Evolutionary conservation across 1,140 invertebrate genomes (phyloP).

Genomic region (Streblospio benedicti): DNA sequence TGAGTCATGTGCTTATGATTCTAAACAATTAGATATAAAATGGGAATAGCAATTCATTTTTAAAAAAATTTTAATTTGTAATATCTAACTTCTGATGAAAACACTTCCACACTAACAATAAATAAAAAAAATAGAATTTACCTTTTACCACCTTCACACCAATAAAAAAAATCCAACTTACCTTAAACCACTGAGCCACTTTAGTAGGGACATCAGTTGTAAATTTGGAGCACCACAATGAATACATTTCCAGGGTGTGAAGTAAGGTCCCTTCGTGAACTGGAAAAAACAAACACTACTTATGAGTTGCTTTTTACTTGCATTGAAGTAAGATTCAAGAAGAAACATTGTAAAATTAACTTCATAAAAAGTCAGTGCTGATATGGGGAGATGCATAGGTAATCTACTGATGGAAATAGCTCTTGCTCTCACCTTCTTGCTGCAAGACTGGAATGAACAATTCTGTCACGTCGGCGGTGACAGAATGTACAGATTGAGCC

Average conservation of each 20-base stretch:
- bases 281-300: constrained; percentile 39
- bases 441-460: constrained; percentile 72
- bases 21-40: neutral
- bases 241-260: constrained; percentile 68
- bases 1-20: too few relatives aligned
- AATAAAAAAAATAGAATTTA: neutral
- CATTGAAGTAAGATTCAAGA: too few relatives aligned
- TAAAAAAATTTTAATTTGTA: neutral
- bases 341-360: too few relatives aligned
- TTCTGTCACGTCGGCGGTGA: constrained; percentile 57
- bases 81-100: neutral
- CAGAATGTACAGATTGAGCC: constrained; percentile 50
- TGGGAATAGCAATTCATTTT: neutral
- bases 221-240: constrained; percentile 67
- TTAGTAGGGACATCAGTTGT: constrained; percentile 59
- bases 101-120: neutral
- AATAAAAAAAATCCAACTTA: constrained; percentile 30
- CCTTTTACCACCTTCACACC: neutral
- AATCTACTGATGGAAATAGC: too few relatives aligned
- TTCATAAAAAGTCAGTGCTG: too few relatives aligned
- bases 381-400: too few relatives aligned
- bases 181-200: constrained; percentile 67
- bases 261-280: constrained; percentile 84
- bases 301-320: too few relatives aligned
- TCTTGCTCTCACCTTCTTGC: constrained; percentile 66